Base-by-base conservation (phyloP, 2,797 vertebrate species). In the Synanceia verrucosa region DNA sequence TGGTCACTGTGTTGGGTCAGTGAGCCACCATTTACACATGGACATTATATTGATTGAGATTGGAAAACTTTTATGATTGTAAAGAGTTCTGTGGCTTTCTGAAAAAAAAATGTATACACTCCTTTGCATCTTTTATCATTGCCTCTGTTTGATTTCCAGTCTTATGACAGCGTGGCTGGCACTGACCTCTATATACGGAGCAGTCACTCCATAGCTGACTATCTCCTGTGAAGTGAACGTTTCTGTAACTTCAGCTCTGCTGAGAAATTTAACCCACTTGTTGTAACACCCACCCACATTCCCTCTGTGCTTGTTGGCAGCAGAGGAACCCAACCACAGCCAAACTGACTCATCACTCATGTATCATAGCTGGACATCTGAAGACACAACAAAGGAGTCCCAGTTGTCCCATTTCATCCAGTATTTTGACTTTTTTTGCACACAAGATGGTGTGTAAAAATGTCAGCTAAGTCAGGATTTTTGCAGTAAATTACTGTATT, bases 301-400 rank as follows among this genome's bases (percentile, higher is more conserved):
- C 70, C 70, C 53, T 83, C 83, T 81, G 85, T 68, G 73, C 56
- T 62, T 43, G 37, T 62, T 83, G 77, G 75, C 70, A 82, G 67
- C 21, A 24, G 39, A 33, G 67, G 48, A 28, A 12, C 53, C 57
- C 57, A 65, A 55, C 60, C 48, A 57, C 31, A 36, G 46, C 43
- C 50, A 71, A 46, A 76, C 41, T 84, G 70, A 78, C 43, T 85
- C 70, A 81, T 68, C 26, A 34, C 43, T 78, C 55, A 60, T 63
- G 73, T 75, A 58, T 85, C 48, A 73, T 31, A 62, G 23, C 47
- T 19, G 16, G 50, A 13, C 58, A 70, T 67, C 53, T 59, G 31
- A 64, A 18, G 50, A 57, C 52, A 43, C 19, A 29, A 29, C 9
- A 46, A 28, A 23, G 23, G 39, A 24, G 43, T 64, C 28, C 18